phyloP scores from a whole-genome alignment of 2,113 vertebrate species.

The Eulemur macaco region DNA sequence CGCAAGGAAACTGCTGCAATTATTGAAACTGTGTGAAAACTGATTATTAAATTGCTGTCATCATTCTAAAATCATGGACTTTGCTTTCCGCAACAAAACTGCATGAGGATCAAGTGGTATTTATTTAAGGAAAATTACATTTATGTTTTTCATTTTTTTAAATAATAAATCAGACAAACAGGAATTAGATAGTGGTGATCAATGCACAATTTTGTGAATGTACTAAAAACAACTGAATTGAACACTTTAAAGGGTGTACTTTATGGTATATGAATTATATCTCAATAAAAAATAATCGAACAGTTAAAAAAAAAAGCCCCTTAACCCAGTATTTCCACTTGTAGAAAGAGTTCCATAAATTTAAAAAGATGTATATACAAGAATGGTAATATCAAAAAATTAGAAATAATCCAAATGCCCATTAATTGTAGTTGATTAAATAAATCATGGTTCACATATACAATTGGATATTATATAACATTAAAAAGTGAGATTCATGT shows the following conservation, averaged over 20 bases:
- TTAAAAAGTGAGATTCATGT: not conserved
- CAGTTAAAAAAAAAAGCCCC: too few species aligned
- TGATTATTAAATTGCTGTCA: not conserved
- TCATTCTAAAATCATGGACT: slow-evolving; percentile 23
- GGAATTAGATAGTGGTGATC: too few species aligned
- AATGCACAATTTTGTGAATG: too few species aligned
- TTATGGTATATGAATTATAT: too few species aligned
- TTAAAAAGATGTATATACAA: too few species aligned
- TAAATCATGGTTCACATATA: not conserved
- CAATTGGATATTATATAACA: not conserved
- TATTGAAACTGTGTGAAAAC: slow-evolving; percentile 91
- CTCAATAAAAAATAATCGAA: too few species aligned
- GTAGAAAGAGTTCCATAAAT: too few species aligned
- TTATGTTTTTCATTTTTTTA: slow-evolving; percentile 48
- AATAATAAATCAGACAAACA: slow-evolving; percentile 8
- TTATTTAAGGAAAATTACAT: slow-evolving; percentile 67
- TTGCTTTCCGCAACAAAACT: slow-evolving; percentile 40
- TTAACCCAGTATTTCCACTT: too few species aligned
- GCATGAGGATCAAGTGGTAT: not conserved
- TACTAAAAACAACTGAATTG: too few species aligned
- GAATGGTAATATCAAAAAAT: too few species aligned
- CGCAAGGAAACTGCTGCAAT: slow-evolving; percentile 95
- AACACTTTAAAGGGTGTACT: too few species aligned
- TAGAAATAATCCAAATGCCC: not conserved
- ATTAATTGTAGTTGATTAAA: not conserved